Evolutionary conservation across 30 jellyfish, hydroid and myxozoan genomes (phyloP), one percentile per base, ranked within the genome.

Genomic region (Aurelia coerulea): DNA sequence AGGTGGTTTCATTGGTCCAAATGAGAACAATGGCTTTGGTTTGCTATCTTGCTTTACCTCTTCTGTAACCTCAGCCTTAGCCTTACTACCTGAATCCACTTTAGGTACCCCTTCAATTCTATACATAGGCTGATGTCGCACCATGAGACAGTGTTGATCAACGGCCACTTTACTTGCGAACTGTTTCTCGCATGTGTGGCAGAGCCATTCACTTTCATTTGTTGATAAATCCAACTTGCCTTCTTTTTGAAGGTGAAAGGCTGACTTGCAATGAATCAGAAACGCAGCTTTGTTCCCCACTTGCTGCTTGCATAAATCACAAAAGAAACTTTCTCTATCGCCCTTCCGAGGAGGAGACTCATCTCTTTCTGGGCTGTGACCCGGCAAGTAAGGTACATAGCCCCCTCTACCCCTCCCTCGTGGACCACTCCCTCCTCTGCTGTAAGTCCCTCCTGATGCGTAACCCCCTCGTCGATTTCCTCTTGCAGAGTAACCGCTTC

Each of bases 81-180:
- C 13, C 12, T 5, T 46, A 46, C 14, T 46, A 46, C 56, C 56
- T 46, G 54, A 74, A 14, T 68, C 96, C 15, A 33, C 69, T 17
- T 78, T 59, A 4, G 90, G 84, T 23, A 85, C 56, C 32, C 97
- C 97, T 23, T 85, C 96, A 15, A 85, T 79, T 62, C 97, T 89
- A 69, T 93, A 88, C 85, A 78, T 75, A 4, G 97, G 90, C 62
- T 93, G 97, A 73, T 93, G 98, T 54, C 96, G 60, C 17, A 79
- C 65, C 86, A 88, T 37, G 59, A 93, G 76, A 71, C 97, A 89
- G 67, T 93, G 98, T 39, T 92, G 97, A 69, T 93, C 98, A 0
- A 93, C 78, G 19, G 68, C 87, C 29, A 83, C 75, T 63, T 93
- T 88, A 49, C 42, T 74, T 1, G 85, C 82, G 66, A 93, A 93